phyloP scores from a whole-genome alignment of 1,140 invertebrate genomes.

The Drosophila rhopaloa region DNA sequence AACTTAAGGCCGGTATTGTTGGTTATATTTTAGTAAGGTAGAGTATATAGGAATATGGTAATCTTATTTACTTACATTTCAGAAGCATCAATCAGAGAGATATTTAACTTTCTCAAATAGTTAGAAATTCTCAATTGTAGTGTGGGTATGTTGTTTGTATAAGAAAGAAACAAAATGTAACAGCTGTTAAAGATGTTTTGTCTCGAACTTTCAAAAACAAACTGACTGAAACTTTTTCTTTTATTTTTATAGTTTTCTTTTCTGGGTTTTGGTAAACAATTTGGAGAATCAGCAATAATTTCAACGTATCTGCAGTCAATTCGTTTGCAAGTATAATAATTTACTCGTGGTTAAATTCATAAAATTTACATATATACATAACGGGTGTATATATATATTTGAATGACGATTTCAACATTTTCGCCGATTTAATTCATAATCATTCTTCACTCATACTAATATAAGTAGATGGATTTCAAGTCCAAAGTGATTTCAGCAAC shows the following conservation, averaged over 20 bases:
- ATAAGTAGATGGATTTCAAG: constrained; percentile 56
- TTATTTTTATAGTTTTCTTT: constrained; percentile 7
- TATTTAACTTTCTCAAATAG: constrained; percentile 72
- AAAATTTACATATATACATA: constrained; percentile 49
- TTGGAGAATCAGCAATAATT: constrained; percentile 61
- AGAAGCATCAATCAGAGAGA: constrained; percentile 77
- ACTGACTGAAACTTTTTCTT: constrained; percentile 36
- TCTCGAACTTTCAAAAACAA: constrained; percentile 58
- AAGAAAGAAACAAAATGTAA: constrained; percentile 76
- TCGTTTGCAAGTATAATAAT: constrained; percentile 38
- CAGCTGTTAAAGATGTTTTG: constrained; percentile 71
- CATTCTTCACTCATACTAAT: constrained; percentile 36
- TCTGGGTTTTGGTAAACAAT: constrained; percentile 15
- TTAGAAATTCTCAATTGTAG: constrained; percentile 76
- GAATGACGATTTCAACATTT: constrained; percentile 47
- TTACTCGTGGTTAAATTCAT: constrained; percentile 27
- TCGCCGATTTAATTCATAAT: constrained; percentile 52
- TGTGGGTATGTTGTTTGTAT: constrained; percentile 69
- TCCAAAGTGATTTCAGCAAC: constrained; percentile 79
- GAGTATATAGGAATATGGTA: constrained; percentile 39
- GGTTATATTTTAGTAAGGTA: constrained; percentile 18
- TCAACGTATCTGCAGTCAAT: constrained; percentile 67
- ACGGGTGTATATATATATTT: constrained; percentile 32
- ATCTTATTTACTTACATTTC: constrained; percentile 74
- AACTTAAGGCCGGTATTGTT: constrained; percentile 39